A percentile compares a stretch with the other conserved stretches of the same genome.
These are phyloP conservation scores for Calycopis cecrops DNA, from an alignment of 1,140 invertebrate species.

Conservation along the genomic window DNA sequence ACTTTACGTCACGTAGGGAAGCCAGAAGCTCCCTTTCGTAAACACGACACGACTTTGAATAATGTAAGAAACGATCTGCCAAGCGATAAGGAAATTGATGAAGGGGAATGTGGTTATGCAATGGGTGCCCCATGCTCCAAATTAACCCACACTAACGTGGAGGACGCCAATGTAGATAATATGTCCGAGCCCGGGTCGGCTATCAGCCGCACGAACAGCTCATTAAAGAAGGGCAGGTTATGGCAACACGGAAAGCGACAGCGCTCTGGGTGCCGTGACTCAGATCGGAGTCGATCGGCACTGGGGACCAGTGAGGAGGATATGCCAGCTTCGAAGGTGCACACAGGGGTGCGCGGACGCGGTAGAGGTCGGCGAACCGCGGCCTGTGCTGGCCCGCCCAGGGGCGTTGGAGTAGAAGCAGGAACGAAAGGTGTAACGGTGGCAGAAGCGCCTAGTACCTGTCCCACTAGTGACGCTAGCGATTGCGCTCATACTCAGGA, in stretches of 20 bases:
- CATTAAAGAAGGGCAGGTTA: not conserved
- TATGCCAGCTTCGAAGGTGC: not conserved
- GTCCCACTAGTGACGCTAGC: not conserved
- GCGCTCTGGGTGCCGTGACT: not conserved
- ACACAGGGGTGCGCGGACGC: not conserved
- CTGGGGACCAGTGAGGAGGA: not conserved
- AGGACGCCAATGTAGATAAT: no score
- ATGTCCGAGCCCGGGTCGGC: not conserved
- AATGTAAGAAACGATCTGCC: no score
- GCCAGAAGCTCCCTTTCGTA: no score
- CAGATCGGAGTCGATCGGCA: not conserved
- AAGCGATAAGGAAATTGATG: no score
- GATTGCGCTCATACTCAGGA: not conserved
- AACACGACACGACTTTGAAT: no score
- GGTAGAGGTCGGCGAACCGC: not conserved
- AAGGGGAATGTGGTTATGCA: no score
- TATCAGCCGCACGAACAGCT: not conserved
- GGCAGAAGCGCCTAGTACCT: not conserved
- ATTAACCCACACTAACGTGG: no score
- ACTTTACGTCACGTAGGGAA: no score
- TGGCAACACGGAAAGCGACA: conserved; percentile 1
- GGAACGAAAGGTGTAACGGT: not conserved
- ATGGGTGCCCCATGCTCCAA: no score
- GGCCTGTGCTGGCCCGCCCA: not conserved
- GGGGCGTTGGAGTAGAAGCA: not conserved